Percentiles rank a stretch among this genome's conserved stretches.
phyloP scores from a whole-genome alignment of 2,797 vertebrate species.

The Vultur gryphus region DNA sequence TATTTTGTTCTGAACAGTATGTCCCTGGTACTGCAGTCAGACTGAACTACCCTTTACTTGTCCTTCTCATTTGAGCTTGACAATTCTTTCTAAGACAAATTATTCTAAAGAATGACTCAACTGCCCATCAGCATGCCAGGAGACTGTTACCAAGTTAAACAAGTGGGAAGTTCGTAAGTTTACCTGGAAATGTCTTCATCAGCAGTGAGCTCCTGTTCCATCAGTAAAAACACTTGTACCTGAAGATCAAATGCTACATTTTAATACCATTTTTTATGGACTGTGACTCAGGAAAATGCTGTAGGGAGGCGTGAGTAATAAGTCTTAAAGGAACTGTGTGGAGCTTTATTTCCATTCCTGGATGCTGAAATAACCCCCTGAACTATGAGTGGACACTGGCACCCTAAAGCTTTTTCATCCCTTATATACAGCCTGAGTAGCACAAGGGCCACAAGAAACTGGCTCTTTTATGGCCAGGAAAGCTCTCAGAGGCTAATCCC shows the following conservation, averaged over 20 bases:
- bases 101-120: not conserved
- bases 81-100: not conserved
- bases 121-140: not conserved
- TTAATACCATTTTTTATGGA: not conserved
- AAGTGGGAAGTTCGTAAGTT: not conserved
- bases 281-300: not conserved
- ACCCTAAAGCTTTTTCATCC: not conserved
- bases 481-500: not conserved
- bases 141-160: not conserved
- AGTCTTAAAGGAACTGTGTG: not conserved
- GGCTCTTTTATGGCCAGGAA: not conserved
- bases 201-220: constrained; percentile 97
- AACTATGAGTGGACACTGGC: not conserved
- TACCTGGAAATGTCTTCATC: constrained; percentile 98
- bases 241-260: constrained; percentile 61
- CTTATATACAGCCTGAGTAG: not conserved
- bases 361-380: not conserved
- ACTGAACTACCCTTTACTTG: not conserved
- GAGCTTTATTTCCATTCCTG: not conserved
- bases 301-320: not conserved
- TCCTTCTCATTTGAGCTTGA: not conserved
- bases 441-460: not conserved
- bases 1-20: not conserved
- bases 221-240: constrained; percentile 97
- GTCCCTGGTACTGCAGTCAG: not conserved